Percentiles rank a stretch among this genome's conserved stretches.
Evolutionary conservation across 2,797 vertebrate species (phyloP).

Genomic region (Kryptopterus vitreolus): DNA sequence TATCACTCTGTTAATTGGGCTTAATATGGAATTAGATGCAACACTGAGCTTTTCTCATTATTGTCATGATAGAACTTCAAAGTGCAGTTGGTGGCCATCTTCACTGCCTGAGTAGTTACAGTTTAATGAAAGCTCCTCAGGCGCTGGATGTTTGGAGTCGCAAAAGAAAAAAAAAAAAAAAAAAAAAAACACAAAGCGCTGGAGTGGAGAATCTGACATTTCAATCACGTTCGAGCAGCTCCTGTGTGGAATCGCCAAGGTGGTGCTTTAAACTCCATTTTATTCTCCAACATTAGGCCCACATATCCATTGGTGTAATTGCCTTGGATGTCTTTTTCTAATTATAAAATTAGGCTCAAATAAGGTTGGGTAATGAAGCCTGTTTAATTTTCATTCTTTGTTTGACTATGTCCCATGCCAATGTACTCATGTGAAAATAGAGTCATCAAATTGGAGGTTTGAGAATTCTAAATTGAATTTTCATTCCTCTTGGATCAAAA

Average conservation of each 20-base stretch:
- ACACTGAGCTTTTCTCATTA: slow-evolving; percentile 34
- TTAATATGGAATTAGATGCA: slow-evolving; percentile 48
- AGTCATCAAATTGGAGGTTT: slow-evolving; percentile 54
- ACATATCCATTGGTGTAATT: slow-evolving; percentile 63
- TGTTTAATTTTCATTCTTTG: slow-evolving; percentile 60
- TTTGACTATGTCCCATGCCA: slow-evolving; percentile 51
- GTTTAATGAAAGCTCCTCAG: slow-evolving; percentile 46
- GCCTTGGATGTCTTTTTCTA: slow-evolving; percentile 70
- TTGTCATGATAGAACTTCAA: slow-evolving; percentile 38
- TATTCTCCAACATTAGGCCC: slow-evolving; percentile 56
- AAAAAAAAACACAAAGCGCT: slow-evolving; percentile 31
- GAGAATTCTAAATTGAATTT: slow-evolving; percentile 58
- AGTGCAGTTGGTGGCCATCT: slow-evolving; percentile 43
- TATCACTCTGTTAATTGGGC: slow-evolving; percentile 46
- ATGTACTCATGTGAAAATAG: slow-evolving; percentile 55
- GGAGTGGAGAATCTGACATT: slow-evolving; percentile 44
- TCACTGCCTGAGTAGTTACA: slow-evolving; percentile 44
- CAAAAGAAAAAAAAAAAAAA: slow-evolving; percentile 28
- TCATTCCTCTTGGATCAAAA: slow-evolving; percentile 49
- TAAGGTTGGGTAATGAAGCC: slow-evolving; percentile 70
- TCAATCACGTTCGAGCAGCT: slow-evolving; percentile 47
- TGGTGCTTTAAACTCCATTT: slow-evolving; percentile 63
- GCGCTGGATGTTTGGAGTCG: slow-evolving; percentile 41
- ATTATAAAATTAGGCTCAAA: slow-evolving; percentile 73
- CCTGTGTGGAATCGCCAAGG: slow-evolving; percentile 50